Evolutionary conservation across 2,113 vertebrate genomes (phyloP), one percentile per base, ranked within the genome.

Genomic region (Colistium nudipinnis): DNA sequence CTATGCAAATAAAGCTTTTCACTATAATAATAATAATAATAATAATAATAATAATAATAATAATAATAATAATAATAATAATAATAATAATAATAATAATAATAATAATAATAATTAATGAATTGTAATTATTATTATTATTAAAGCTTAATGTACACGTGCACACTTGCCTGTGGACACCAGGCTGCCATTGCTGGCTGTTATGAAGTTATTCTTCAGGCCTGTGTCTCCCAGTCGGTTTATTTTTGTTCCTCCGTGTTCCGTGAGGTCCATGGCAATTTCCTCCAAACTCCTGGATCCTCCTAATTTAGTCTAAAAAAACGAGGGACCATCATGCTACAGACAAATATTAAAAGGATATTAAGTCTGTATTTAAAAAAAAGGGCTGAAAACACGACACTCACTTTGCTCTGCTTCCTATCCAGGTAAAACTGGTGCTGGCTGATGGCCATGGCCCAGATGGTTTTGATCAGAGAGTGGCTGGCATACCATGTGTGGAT

Each of bases 361-460:
- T n/a, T 16, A 6, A 20, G 8, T 56, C 16, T 0, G n/a, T 17
- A 19, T 20, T 20, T 10, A 30, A 54, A 33, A 9, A 4, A 22
- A 22, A 10, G 14, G 31, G 31, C 24, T 27, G 11, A 25, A 14
- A 30, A 43, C 0, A 10, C n/a, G n/a, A 55, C 19, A 57, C 96
- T 95, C 88, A 99, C 98, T 93, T 97, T 98, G 92, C 96, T 98
- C 90, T 99, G 98, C 78, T 99, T 99, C 82, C 97, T 95, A 90
- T 99, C 97, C 94, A 99, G 87, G 94, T 99, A 99, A 82, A 99
- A 99, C 88, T 99, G 98, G 59, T 99, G 97, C 79, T 99, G 97
- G 89, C 97, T 99, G 76, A 99, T 98, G 51, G 98, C 97, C 98
- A 99, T 99, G 70, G 95, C 94, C 98, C 97, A 99, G 87, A 99